Percentiles rank a stretch among this genome's conserved stretches.
Conservation (phyloP, 2,113 vertebrate species). For the Ellobius talpinus region DNA sequence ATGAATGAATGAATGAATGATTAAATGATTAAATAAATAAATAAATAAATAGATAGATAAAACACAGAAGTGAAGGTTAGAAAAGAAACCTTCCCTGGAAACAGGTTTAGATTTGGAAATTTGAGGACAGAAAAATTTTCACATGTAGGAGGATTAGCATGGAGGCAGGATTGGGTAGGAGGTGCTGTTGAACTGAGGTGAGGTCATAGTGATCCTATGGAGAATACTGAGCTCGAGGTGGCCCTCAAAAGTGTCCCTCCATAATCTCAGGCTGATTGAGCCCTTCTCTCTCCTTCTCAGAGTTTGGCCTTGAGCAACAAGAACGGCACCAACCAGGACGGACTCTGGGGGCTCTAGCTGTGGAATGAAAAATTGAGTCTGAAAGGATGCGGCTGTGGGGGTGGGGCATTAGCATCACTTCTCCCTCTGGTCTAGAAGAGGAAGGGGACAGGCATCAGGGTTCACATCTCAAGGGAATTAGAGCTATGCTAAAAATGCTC, state of each 20-base stretch:
- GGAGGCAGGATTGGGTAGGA: not conserved
- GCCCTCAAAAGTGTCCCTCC: not conserved
- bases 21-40: too few species aligned
- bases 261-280: not conserved
- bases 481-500: not conserved
- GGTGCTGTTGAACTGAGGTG: not conserved
- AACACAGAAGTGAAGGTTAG: not conserved
- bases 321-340: not conserved
- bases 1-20: too few species aligned
- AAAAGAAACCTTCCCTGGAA: not conserved
- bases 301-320: not conserved
- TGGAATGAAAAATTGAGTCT: not conserved
- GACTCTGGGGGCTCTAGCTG: not conserved
- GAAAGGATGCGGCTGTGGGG: not conserved
- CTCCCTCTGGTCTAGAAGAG: not conserved
- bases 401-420: not conserved
- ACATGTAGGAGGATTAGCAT: not conserved
- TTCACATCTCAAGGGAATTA: not conserved
- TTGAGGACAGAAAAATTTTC: not conserved
- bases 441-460: not conserved
- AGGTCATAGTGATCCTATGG: not conserved
- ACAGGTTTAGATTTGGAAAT: not conserved
- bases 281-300: accelerated
- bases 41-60: not conserved
- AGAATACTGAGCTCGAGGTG: not conserved